A percentile compares a stretch with the other conserved stretches of the same genome.
These are phyloP conservation scores for Harpalus rubripes DNA, from an alignment of 2,888 invertebrate species.

Conservation along the genomic window DNA sequence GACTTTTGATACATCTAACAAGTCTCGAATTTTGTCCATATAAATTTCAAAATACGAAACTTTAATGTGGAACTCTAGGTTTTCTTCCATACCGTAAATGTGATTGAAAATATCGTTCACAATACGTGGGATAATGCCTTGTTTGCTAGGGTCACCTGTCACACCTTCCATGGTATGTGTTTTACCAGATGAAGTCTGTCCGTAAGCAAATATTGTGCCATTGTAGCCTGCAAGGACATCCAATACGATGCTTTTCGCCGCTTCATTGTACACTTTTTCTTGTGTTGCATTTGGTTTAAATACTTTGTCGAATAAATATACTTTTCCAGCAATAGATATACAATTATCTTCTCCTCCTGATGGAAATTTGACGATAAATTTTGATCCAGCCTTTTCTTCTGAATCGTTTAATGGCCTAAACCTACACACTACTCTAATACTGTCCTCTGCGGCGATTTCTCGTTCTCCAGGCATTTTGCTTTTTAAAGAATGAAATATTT, in stretches of 20 bases:
- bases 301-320: slow-evolving; percentile 99
- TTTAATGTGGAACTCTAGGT: slow-evolving; percentile 99
- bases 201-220: slow-evolving; percentile 99
- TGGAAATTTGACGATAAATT: slow-evolving; percentile 98
- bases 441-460: slow-evolving; percentile 96
- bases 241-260: slow-evolving; percentile 98
- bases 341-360: slow-evolving; percentile 96
- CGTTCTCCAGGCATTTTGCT: slow-evolving; percentile 77
- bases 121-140: slow-evolving; percentile 99
- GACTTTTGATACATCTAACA: slow-evolving; percentile 98
- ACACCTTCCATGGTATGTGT: slow-evolving; percentile 99
- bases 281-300: slow-evolving; percentile 99
- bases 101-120: slow-evolving; percentile 99
- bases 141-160: slow-evolving; percentile 92
- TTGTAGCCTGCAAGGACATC: slow-evolving; percentile 99
- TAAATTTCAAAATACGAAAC: slow-evolving; percentile 99
- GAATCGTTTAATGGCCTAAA: slow-evolving; percentile 99
- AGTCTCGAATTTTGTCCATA: slow-evolving; percentile 99
- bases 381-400: slow-evolving; percentile 98
- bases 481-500: slow-evolving; percentile 60
- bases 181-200: slow-evolving; percentile 99
- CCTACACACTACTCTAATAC: slow-evolving; percentile 98
- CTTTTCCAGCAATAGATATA: slow-evolving; percentile 97
- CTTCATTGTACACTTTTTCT: slow-evolving; percentile 99
- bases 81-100: slow-evolving; percentile 99